phyloP scores from a whole-genome alignment of 2,888 invertebrate genomes.

The Mechanitis mazaeus region DNA sequence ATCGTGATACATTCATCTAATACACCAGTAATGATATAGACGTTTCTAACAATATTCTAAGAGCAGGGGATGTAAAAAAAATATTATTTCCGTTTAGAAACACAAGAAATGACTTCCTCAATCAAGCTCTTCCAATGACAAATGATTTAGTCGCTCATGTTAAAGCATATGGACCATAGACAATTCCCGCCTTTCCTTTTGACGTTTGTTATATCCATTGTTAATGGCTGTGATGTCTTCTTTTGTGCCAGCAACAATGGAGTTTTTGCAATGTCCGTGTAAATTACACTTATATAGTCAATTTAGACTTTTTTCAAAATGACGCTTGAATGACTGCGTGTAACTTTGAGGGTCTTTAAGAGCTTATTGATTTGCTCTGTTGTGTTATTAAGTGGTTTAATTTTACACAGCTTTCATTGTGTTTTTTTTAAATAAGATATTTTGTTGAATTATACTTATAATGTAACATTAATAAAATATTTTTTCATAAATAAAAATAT shows the following conservation, averaged over 20 bases:
- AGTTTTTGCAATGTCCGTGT: conserved; percentile 62
- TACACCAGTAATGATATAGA: conserved; percentile 48
- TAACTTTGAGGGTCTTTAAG: conserved; percentile 54
- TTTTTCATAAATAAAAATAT: neutral
- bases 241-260: conserved; percentile 67
- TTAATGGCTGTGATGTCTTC: conserved; percentile 66
- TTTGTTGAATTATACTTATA: neutral
- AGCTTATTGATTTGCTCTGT: conserved; percentile 61
- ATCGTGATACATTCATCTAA: conserved; percentile 37
- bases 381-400: conserved; percentile 62
- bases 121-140: conserved; percentile 66
- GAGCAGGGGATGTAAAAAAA: conserved; percentile 64
- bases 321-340: conserved; percentile 51
- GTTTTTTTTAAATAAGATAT: conserved; percentile 41
- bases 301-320: conserved; percentile 47
- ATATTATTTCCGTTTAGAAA: conserved; percentile 69
- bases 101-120: conserved; percentile 74
- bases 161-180: conserved; percentile 71
- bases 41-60: conserved; percentile 45
- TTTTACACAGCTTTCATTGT: conserved; percentile 48
- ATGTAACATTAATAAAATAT: neutral
- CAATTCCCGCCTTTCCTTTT: conserved; percentile 53
- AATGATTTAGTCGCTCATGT: conserved; percentile 63
- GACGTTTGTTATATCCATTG: conserved; percentile 52
- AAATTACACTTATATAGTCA: conserved; percentile 57